Evolutionary conservation across 2,113 vertebrate species (phyloP).

Genomic region (Mandrillus leucophaeus): DNA sequence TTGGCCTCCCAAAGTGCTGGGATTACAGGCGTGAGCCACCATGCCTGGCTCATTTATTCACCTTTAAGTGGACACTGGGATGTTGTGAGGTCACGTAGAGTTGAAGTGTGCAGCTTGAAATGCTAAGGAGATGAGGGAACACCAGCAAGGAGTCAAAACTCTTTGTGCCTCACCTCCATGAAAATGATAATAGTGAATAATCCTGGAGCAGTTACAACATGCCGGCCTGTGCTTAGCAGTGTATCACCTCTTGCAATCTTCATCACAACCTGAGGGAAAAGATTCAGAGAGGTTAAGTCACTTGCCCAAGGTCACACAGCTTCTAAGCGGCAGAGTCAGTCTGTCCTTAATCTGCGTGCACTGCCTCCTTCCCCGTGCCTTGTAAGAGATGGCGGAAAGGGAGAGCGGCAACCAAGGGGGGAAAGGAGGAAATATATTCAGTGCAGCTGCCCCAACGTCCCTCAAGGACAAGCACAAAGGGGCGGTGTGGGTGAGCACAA

Average conservation of each 20-base stretch:
- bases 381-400: background rate
- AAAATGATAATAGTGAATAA: background rate
- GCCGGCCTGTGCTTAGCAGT: background rate
- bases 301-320: background rate
- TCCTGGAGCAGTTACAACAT: background rate
- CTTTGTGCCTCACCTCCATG: background rate
- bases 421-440: background rate
- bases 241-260: background rate
- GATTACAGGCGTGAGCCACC: too few species aligned
- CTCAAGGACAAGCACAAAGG: conserved; percentile 8
- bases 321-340: background rate
- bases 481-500: background rate
- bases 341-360: accelerated
- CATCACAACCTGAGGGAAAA: background rate
- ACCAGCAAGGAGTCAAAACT: background rate
- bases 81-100: background rate
- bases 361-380: background rate
- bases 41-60: background rate
- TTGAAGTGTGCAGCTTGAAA: background rate
- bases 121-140: background rate
- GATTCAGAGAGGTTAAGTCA: background rate
- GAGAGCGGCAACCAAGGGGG: background rate
- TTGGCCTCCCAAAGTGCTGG: too few species aligned
- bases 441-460: conserved; percentile 5
- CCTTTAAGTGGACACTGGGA: background rate